Evolutionary conservation across 2,113 vertebrate genomes (phyloP), one percentile per base, ranked within the genome.

Genomic region (Dolichallabes microphthalmus): DNA sequence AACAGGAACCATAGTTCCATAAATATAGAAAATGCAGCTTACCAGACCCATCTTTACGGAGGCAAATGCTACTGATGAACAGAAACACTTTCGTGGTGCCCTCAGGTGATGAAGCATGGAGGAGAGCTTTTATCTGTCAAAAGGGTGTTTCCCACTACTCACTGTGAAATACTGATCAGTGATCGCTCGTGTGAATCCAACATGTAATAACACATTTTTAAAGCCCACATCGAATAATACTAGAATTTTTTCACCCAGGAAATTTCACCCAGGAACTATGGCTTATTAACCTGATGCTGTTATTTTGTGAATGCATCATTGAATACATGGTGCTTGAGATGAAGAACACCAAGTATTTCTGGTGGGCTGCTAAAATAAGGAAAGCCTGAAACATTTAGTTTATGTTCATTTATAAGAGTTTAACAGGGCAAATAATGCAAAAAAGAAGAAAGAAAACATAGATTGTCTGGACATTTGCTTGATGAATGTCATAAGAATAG

Each of bases 41-140:
- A 90, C 90, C 90, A 87, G 80, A 60, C 90, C 90, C 90, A 90
- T 77, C 69, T 81, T 52, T 5, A 52, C 22, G 2, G 30, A 22
- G n/a, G 25, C 10, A 15, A 80, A 66, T 10, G 15, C 50, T 60
- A 25, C 11, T 63, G 69, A 53, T n/a, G 58, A 22, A 55, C 17
- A 57, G 60, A 52, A 14, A 30, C 20, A 25, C 73, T 52, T 53
- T 45, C 17, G 25, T 85, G 58, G 35, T 85, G 22, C 60, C 30
- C 78, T 61, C 25, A 80, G 50, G 17, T 52, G 61, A 20, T 63
- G 77, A 86, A 68, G 82, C 63, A 58, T 68, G 58, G 4, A 63
- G 22, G 14, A 25, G 12, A 45, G 66, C 63, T 66, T 53, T 71
- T 82, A 64, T 82, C 11, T 22, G 10, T 39, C 30, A 45, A 11